phyloP scores from a whole-genome alignment of 2,797 vertebrate species.

The Schizopygopsis malacanthus region DNA sequence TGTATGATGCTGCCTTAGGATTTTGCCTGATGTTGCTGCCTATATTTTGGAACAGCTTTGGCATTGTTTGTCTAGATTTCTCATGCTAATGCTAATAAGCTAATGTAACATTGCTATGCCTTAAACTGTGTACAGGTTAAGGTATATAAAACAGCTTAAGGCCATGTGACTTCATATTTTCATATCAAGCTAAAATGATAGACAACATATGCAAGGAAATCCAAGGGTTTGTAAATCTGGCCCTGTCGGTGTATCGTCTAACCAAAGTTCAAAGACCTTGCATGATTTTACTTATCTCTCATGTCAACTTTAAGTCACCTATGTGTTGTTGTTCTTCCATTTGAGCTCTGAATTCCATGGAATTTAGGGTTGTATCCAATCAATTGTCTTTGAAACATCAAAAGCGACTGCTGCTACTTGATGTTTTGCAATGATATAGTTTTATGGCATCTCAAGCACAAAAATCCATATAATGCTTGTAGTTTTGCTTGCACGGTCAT shows the following conservation, averaged over 20 bases:
- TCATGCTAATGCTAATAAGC: background rate
- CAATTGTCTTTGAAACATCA: slow-evolving; percentile 35
- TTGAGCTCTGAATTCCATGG: background rate
- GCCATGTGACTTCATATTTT: background rate
- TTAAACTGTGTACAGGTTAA: background rate
- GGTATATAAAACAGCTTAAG: background rate
- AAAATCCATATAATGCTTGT: slow-evolving; percentile 29
- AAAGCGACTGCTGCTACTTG: slow-evolving; percentile 53
- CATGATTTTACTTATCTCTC: slow-evolving; percentile 28
- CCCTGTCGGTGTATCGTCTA: background rate
- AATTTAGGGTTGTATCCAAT: slow-evolving; percentile 10
- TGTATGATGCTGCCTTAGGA: background rate
- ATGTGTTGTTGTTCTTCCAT: slow-evolving; percentile 20
- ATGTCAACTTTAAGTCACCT: background rate
- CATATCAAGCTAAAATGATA: background rate
- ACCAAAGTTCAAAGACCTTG: slow-evolving; percentile 1
- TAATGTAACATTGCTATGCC: background rate
- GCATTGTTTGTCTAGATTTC: background rate
- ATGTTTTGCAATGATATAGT: slow-evolving; percentile 33
- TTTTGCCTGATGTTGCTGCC: background rate
- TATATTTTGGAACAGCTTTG: slow-evolving; percentile 4
- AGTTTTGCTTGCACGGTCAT: slow-evolving; percentile 18
- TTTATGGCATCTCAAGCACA: slow-evolving; percentile 12
- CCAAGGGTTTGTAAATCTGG: slow-evolving; percentile 34
- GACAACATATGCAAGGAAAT: slow-evolving; percentile 10